Evolutionary conservation across 2,797 vertebrate species (phyloP).

Genomic region (Natrix natrix): DNA sequence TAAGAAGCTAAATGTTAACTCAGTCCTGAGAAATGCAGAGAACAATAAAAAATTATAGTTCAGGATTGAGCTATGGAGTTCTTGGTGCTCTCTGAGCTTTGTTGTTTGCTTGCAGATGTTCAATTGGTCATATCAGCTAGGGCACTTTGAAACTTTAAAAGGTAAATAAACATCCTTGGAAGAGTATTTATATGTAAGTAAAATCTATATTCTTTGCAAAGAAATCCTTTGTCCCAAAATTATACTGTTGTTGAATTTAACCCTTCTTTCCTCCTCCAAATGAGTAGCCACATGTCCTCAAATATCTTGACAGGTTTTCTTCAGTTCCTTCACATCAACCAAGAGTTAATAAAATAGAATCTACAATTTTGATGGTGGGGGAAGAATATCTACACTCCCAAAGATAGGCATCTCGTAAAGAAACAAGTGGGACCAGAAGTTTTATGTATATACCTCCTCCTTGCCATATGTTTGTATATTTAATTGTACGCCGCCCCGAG

Average conservation of each 20-base stretch:
- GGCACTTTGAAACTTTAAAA: neutral
- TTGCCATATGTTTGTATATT: too few species aligned
- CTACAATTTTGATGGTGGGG: neutral
- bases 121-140: neutral
- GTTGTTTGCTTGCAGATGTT: neutral
- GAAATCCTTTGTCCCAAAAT: neutral
- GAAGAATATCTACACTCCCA: neutral
- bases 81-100: neutral
- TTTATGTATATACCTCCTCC: too few species aligned
- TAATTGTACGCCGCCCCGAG: too few species aligned
- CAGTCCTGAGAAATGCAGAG: neutral
- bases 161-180: neutral
- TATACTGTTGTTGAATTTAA: too few species aligned
- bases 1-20: neutral
- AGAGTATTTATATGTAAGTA: neutral
- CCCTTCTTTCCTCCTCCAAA: neutral
- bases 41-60: neutral
- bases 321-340: neutral
- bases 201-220: neutral
- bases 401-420: neutral
- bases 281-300: neutral
- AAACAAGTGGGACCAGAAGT: neutral
- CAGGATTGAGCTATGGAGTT: neutral
- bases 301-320: neutral
- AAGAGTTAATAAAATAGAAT: neutral